Evolutionary conservation across 2,113 vertebrate species (phyloP).

Genomic region (Tapirus terrestris): DNA sequence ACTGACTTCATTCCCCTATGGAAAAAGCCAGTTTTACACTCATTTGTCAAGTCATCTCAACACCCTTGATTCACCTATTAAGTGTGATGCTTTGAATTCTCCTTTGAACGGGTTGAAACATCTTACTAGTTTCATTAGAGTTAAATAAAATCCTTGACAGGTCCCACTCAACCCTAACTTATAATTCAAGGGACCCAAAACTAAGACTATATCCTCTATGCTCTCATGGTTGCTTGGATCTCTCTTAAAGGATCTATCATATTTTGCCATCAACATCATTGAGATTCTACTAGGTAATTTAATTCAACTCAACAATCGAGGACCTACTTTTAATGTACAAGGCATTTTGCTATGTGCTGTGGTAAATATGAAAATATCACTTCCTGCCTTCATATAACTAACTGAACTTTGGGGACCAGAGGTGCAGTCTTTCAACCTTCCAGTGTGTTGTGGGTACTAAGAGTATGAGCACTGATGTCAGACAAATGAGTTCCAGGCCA

Average conservation of each 20-base stretch:
- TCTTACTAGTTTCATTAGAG: background rate
- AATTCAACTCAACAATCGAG: background rate
- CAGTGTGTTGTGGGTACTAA: background rate
- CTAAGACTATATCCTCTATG: background rate
- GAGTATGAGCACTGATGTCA: background rate
- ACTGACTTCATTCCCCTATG: background rate
- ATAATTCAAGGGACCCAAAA: background rate
- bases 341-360: background rate
- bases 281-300: background rate
- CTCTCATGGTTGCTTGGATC: background rate
- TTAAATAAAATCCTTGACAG: background rate
- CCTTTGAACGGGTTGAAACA: background rate
- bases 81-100: background rate
- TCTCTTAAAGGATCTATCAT: background rate
- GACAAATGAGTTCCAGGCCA: background rate
- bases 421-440: background rate
- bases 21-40: background rate
- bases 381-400: background rate
- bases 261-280: background rate
- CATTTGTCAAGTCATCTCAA: background rate
- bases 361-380: background rate
- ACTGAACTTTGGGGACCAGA: background rate
- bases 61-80: background rate
- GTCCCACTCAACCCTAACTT: background rate
- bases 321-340: background rate